Percentiles rank a stretch among this genome's conserved stretches.
Conservation (phyloP, 2,113 vertebrate species). For the Cheilinus undulatus region DNA sequence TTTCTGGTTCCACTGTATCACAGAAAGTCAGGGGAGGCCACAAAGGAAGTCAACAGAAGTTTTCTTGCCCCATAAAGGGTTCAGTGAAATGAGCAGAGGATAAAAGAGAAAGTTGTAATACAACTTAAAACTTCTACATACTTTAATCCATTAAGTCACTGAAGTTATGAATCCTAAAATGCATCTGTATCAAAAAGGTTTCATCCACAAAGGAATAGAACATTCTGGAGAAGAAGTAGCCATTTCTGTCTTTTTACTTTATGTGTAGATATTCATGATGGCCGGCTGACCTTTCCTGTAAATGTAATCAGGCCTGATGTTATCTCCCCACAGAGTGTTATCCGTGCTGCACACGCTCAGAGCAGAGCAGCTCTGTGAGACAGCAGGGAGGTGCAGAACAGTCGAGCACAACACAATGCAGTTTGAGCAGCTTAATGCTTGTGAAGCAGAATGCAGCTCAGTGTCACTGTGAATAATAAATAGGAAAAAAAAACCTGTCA, state of each 20-base stretch:
- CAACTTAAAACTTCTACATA: not conserved
- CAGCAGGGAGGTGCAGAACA: constrained; percentile 52
- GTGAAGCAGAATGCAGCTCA: constrained; percentile 68
- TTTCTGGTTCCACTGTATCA: too few relatives aligned
- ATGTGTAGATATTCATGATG: constrained; percentile 27
- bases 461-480: constrained; percentile 71
- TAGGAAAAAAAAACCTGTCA: constrained; percentile 45
- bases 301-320: constrained; percentile 57
- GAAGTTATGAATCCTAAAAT: too few relatives aligned
- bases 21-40: too few relatives aligned
- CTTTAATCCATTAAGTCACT: not conserved
- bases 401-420: constrained; percentile 39
- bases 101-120: not conserved
- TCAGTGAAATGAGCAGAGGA: not conserved
- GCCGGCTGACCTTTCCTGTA: constrained; percentile 43
- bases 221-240: not conserved
- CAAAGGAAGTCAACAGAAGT: too few relatives aligned
- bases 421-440: constrained; percentile 62
- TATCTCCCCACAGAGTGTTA: constrained; percentile 36
- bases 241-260: constrained; percentile 9
- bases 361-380: constrained; percentile 44
- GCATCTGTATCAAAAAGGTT: not conserved
- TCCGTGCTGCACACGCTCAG: constrained; percentile 25
- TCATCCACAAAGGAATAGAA: not conserved
- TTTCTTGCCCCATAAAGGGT: too few relatives aligned